phyloP scores from a whole-genome alignment of 2,797 vertebrate species.

The Pteronotus mesoamericanus region DNA sequence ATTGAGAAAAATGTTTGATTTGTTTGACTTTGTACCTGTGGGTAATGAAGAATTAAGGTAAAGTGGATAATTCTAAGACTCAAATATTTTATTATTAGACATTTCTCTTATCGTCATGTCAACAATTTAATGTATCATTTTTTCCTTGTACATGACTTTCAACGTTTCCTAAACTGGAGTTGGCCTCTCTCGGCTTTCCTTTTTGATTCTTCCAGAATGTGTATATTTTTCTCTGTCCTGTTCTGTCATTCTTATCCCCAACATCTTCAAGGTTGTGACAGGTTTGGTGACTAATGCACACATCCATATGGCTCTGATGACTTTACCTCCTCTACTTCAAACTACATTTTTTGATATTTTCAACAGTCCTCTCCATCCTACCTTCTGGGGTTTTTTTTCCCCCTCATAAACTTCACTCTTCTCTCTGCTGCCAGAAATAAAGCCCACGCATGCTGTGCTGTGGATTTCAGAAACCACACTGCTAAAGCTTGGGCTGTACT shows the following conservation, averaged over 20 bases:
- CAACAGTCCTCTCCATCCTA: background rate
- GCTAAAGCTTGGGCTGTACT: background rate
- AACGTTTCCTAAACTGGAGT: background rate
- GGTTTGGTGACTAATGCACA: background rate
- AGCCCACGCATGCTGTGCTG: background rate
- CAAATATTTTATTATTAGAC: background rate
- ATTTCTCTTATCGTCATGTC: background rate
- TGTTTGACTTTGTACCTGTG: background rate
- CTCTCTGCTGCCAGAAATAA: background rate
- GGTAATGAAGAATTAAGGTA: background rate
- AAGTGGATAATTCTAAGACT: background rate
- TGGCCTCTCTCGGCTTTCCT: background rate
- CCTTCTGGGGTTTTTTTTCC: background rate
- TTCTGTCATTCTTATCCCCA: background rate
- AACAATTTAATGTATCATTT: background rate
- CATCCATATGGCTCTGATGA: background rate
- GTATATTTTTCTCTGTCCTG: background rate
- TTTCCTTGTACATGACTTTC: background rate
- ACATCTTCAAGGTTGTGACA: too few species aligned
- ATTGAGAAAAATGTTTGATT: background rate
- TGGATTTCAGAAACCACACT: background rate
- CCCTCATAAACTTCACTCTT: background rate
- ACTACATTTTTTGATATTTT: background rate
- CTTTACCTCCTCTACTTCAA: background rate
- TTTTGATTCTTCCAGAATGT: background rate